Base-by-base conservation (phyloP, 1,140 invertebrate genomes). In the Saccostrea echinata region DNA sequence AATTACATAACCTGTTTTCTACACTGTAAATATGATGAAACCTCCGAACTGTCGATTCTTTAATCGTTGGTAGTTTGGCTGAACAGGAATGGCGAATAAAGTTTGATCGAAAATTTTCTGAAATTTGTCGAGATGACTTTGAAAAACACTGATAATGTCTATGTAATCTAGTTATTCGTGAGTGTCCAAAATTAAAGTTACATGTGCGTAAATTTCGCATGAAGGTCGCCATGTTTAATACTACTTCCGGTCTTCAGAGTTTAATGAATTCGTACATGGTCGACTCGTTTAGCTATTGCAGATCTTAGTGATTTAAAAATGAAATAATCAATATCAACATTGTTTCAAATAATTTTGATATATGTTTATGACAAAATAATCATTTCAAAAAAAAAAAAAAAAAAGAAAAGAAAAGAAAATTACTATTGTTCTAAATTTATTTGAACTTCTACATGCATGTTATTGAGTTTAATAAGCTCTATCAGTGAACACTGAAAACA, bases 191-290 rank as follows among this genome's bases (percentile, higher is more conserved):
- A 21, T 52, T 52, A 51, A 24, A 53, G 12, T 53, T 16, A 83
- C 81, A 83, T 53, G 81, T 83, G 81, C 35, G 35, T 52, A 27
- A 51, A 4, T 52, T 83, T 83, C 81, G 81, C 43, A 83, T 83
- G 35, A 83, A 83, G 81, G 81, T 83, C 81, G 81, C 81, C 81
- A 83, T 83, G n/a, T 53, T 83, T 83, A 83, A 9, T 13, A 51
- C 24, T 21, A 83, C 51, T 83, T 83, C 81, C 81, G 81, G 81
- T 52, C 16, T 6, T n/a, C 18, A n/a, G 33, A 51, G n/a, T 51
- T 30, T 76, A n/a, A 30, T 30, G 68, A 30, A 76, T 1, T 16
- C 68, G 30, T 76, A 13, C 68, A 18, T 27, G 68, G 33, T 35
- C 12, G 24, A 12, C 33, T 76, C 68, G 68, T 18, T 30, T 64